phyloP scores from a whole-genome alignment of 1,140 invertebrate species.

The Colletes latitarsis region DNA sequence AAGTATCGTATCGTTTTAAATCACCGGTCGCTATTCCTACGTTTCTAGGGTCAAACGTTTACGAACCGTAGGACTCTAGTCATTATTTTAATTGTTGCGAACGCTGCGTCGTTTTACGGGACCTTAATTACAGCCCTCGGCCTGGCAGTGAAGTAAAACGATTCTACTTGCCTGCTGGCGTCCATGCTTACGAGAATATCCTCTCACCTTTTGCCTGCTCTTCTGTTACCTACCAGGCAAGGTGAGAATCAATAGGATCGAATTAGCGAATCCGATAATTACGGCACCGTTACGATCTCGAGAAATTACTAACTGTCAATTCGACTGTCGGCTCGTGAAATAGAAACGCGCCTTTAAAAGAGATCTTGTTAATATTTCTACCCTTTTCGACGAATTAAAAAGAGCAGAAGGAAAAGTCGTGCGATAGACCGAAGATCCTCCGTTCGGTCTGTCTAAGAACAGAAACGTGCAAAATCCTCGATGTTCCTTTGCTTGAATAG shows the following conservation, averaged over 20 bases:
- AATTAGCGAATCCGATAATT: constrained; percentile 48
- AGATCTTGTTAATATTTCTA: neutral
- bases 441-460: neutral
- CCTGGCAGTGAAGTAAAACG: constrained; percentile 55
- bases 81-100: constrained; percentile 78
- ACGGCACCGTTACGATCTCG: constrained; percentile 36
- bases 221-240: constrained; percentile 19
- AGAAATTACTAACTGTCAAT: constrained; percentile 16
- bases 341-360: neutral
- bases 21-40: constrained; percentile 53
- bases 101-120: constrained; percentile 59
- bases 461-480: too few species aligned
- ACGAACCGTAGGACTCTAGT: constrained; percentile 52
- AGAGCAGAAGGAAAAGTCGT: too few species aligned
- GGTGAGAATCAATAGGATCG: constrained; percentile 61
- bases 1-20: constrained; percentile 65
- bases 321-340: neutral
- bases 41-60: constrained; percentile 18
- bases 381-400: neutral
- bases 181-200: constrained; percentile 52
- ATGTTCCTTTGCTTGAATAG: neutral
- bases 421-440: neutral
- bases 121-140: constrained; percentile 71
- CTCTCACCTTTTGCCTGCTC: constrained; percentile 40
- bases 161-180: constrained; percentile 67